Percentiles rank a stretch among this genome's conserved stretches.
phyloP scores from a whole-genome alignment of 2,797 vertebrate species.

The Saguinus oedipus region DNA sequence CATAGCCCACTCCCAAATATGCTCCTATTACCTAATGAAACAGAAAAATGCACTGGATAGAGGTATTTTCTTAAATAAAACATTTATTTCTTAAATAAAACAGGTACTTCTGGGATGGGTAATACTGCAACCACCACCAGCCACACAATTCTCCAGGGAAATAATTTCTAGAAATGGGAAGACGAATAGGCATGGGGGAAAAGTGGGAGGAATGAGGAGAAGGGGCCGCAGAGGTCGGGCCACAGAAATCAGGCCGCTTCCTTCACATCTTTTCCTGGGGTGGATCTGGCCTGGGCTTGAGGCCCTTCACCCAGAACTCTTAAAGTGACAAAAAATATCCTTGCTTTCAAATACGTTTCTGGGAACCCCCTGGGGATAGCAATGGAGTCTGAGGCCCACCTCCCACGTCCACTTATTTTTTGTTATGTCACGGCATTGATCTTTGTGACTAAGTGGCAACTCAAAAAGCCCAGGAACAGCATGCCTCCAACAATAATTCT shows the following conservation, averaged over 20 bases:
- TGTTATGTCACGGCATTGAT: neutral
- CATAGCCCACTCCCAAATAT: neutral
- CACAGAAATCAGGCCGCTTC: neutral
- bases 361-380: neutral
- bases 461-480: neutral
- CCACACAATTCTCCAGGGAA: neutral
- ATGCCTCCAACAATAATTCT: neutral
- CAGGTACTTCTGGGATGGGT: neutral
- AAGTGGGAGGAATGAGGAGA: neutral
- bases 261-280: neutral
- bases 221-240: neutral
- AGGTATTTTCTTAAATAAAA: neutral
- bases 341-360: slow-evolving; percentile 10
- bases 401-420: neutral
- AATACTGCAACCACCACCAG: neutral
- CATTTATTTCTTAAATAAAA: neutral
- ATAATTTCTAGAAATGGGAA: neutral
- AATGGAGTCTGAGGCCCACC: neutral
- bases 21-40: neutral
- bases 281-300: neutral
- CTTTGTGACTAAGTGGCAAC: slow-evolving; percentile 3
- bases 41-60: neutral
- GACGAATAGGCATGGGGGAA: neutral
- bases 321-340: neutral
- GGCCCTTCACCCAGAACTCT: neutral